These are phyloP conservation scores for Drosophila pandora DNA, from an alignment of 1,140 invertebrate species.

Conservation along the genomic window DNA sequence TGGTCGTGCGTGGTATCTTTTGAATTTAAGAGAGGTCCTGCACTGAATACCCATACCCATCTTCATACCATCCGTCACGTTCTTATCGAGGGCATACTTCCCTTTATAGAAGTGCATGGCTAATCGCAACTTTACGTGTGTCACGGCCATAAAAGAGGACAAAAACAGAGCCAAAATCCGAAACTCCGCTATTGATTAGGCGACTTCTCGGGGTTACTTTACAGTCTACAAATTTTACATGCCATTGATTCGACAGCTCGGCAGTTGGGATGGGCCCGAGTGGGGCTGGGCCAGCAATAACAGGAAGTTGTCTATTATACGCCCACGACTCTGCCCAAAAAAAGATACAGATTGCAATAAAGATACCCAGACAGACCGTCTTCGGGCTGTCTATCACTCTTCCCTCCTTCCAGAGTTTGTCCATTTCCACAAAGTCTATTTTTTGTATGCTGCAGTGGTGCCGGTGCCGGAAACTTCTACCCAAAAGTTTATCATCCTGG, in stretches of 20 bases:
- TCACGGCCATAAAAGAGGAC: slow-evolving; percentile 32
- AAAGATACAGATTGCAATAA: slow-evolving; percentile 29
- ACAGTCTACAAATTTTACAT: slow-evolving; percentile 70
- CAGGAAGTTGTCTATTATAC: slow-evolving; percentile 68
- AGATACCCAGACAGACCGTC: slow-evolving; percentile 34
- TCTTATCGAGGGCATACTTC: slow-evolving; percentile 37
- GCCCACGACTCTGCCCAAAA: slow-evolving; percentile 21
- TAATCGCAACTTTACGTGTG: slow-evolving; percentile 52
- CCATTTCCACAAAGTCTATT: slow-evolving; percentile 19
- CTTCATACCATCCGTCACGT: slow-evolving; percentile 33
- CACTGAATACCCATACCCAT: background rate
- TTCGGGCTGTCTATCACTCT: slow-evolving; percentile 33
- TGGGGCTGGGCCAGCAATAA: slow-evolving; percentile 27
- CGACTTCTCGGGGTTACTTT: slow-evolving; percentile 35
- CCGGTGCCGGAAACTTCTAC: slow-evolving; percentile 24
- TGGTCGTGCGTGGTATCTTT: slow-evolving; percentile 13
- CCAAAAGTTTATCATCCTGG: slow-evolving; percentile 43
- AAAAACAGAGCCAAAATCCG: slow-evolving; percentile 1
- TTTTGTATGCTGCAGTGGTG: slow-evolving; percentile 36
- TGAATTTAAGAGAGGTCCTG: background rate
- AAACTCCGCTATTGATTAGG: slow-evolving; percentile 35
- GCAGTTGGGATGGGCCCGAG: slow-evolving; percentile 9
- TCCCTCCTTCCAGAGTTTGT: background rate
- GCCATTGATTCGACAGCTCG: slow-evolving; percentile 34
- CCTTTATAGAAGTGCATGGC: slow-evolving; percentile 29